Evolutionary conservation across 2,888 invertebrate genomes (phyloP), one percentile per base, ranked within the genome.

Genomic region (Pheosia gnoma): DNA sequence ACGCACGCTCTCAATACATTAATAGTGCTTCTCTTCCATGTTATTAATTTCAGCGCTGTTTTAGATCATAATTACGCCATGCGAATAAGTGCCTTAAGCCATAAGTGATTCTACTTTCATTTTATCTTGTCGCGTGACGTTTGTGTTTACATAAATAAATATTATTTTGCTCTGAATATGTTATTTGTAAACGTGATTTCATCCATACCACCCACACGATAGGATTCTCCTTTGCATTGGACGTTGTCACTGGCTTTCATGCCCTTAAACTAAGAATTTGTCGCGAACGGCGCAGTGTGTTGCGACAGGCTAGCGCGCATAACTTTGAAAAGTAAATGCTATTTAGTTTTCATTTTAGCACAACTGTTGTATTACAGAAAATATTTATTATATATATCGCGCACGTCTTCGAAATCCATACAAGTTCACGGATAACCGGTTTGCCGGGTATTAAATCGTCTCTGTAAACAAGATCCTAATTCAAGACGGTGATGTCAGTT

Each of bases 401-500:
- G n/a, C 60, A 59, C 59, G 53, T 63, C 57, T 59, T 54, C 53
- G 37, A 38, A 57, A 59, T 61, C 59, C 49, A 7, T 52, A 64
- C 38, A 59, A 36, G 81, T 82, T 84, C 79, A 83, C 74, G 82
- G 79, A 71, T 72, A 69, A 74, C 70, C 67, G 64, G 77, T 72
- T 57, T 67, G 61, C 58, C 61, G 62, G 61, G 69, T 63, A 66
- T 75, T 67, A 72, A 78, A 72, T 73, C 72, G 66, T 67, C 69
- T 74, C 66, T 70, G 85, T 86, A 88, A 89, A 89, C 80, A 87
- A 81, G 77, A 36, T 45, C 74, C 79, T 82, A 85, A 84, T 67
- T 85, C 78, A 67, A 82, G 83, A 63, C 61, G 85, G 70, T 93
- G 92, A 93, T 92, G 86, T 93, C 92, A 91, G 62, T 69, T 62